Conservation (phyloP, 1,140 invertebrate genomes). For the Eurosta solidaginis region DNA sequence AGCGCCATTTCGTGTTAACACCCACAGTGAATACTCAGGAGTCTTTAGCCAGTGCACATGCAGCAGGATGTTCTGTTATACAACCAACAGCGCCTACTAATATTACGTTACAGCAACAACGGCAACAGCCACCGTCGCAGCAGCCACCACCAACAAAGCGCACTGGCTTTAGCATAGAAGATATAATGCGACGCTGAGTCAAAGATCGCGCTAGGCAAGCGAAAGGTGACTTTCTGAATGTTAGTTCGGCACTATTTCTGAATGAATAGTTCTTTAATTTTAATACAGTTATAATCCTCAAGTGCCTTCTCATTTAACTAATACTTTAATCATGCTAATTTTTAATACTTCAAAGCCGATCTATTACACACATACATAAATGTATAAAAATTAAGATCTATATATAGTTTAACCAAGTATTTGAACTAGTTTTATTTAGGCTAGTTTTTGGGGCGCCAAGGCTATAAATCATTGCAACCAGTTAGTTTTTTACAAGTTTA, state of each 20-base stretch:
- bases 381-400: background rate
- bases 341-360: background rate
- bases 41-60: background rate
- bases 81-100: background rate
- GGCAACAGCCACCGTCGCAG: constrained; percentile 38
- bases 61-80: background rate
- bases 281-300: background rate
- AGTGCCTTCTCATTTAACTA: constrained; percentile 8
- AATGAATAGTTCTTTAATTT: background rate
- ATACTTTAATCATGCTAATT: background rate
- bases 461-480: no score
- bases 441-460: no score
- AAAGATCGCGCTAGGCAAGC: no score
- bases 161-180: constrained; percentile 75
- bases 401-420: background rate
- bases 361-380: background rate
- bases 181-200: constrained; percentile 71
- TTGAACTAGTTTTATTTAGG: no score
- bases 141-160: constrained; percentile 62
- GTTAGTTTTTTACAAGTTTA: background rate
- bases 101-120: constrained; percentile 56
- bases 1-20: background rate
- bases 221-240: no score
- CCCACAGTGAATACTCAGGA: background rate
- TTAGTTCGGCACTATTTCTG: no score